Evolutionary conservation across 2,113 vertebrate species (phyloP).

Genomic region (Halichoerus grypus): DNA sequence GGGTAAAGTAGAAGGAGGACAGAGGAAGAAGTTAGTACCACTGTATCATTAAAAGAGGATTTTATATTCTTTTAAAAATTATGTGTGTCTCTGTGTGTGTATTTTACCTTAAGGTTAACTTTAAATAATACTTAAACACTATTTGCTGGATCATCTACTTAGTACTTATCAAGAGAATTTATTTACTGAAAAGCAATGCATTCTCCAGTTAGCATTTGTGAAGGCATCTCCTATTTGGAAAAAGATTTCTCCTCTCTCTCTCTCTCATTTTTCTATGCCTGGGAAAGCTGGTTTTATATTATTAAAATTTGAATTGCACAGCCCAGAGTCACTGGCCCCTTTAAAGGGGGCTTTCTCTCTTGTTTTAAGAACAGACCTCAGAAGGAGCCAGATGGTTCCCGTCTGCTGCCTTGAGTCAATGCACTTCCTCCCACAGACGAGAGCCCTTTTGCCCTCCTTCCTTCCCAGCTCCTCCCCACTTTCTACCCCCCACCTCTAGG

Average conservation of each 20-base stretch:
- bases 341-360: slow-evolving; percentile 86
- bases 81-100: neutral
- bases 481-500: slow-evolving; percentile 87
- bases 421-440: slow-evolving; percentile 94
- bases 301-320: slow-evolving; percentile 83
- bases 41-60: neutral
- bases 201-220: slow-evolving; percentile 20
- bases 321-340: slow-evolving; percentile 85
- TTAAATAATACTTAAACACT: neutral
- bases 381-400: slow-evolving; percentile 97
- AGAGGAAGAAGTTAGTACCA: neutral
- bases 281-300: slow-evolving; percentile 85
- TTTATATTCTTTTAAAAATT: neutral
- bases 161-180: neutral
- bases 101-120: neutral
- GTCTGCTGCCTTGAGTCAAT: slow-evolving; percentile 97
- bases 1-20: neutral
- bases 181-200: neutral
- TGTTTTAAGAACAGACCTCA: slow-evolving; percentile 89
- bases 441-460: slow-evolving; percentile 87
- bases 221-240: accelerated
- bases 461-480: slow-evolving; percentile 71
- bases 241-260: neutral
- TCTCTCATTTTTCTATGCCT: slow-evolving; percentile 75
- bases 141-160: neutral